Evolutionary conservation across 2,888 invertebrate genomes (phyloP), one percentile per base, ranked within the genome.

Genomic region (Macaria liturata): DNA sequence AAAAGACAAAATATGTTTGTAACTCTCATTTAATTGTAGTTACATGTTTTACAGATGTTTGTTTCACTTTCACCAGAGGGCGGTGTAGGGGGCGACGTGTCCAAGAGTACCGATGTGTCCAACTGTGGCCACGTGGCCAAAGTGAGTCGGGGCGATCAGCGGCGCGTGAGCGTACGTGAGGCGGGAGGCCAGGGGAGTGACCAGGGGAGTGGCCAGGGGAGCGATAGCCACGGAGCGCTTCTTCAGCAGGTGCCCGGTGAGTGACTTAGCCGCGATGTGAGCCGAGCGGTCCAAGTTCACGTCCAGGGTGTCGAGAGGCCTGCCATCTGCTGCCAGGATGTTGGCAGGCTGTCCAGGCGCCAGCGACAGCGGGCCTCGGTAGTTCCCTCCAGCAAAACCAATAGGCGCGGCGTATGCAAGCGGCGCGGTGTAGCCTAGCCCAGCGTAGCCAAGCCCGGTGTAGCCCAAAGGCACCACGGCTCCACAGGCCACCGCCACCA

Each of bases 401-500:
- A 32, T 46, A 58, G 39, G 7, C 51, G 32, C 43, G 50, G 48
- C 39, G 54, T 61, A 61, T 9, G 48, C 57, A n/a, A 58, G 9
- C 7, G 54, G 87, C 8, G 20, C 20, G 20, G 20, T 20, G 20
- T 20, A 20, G 20, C 20, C 20, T 20, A 20, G 20, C 20, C 20
- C 20, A 20, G 20, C 20, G 20, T 20, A 20, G 20, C 20, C 20
- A 8, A 39, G 49, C 9, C 40, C 49, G 3, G 49, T 32, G 6
- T 49, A 42, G 0, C 65, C 62, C 44, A 64, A 45, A n/a, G 4
- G 69, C 64, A 76, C 31, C 40, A 69, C 67, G 45, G 73, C 61
- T 31, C 94, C 94, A 60, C 90, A 87, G 68, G 90, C 93, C 67
- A 93, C 85, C 67, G 94, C 93, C 82, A 94, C 69, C 72, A 94